phyloP scores from a whole-genome alignment of 2,888 invertebrate species.

The Chloromyia formosa region DNA sequence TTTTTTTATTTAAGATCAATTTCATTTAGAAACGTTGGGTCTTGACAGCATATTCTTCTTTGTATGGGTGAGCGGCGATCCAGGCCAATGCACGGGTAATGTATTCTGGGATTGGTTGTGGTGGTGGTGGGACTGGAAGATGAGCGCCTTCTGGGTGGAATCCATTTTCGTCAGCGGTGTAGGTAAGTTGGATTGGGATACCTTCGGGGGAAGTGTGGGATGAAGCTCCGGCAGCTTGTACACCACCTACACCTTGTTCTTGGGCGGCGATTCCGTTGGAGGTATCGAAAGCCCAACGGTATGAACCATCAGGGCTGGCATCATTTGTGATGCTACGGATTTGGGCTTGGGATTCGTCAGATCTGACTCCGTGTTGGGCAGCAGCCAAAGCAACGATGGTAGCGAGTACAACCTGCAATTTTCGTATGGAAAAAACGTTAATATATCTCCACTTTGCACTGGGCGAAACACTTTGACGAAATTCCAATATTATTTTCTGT shows the following conservation, averaged over 20 bases:
- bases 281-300: constrained; percentile 66
- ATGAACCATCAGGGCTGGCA: constrained; percentile 61
- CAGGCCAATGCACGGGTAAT: constrained; percentile 42
- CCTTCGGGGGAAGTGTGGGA: constrained; percentile 69
- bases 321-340: constrained; percentile 17
- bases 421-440: background rate
- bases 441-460: too few species aligned
- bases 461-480: too few species aligned
- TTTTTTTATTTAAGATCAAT: background rate
- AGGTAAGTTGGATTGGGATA: constrained; percentile 60
- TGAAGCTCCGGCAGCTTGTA: constrained; percentile 67
- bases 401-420: constrained; percentile 25
- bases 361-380: background rate
- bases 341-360: constrained; percentile 3
- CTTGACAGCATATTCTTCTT: constrained; percentile 16
- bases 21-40: constrained; percentile 25
- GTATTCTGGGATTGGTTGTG: constrained; percentile 51
- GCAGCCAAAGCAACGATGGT: constrained; percentile 18
- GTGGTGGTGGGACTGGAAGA: constrained; percentile 61
- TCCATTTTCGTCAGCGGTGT: constrained; percentile 70
- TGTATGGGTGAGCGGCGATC: constrained; percentile 30
- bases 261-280: constrained; percentile 70
- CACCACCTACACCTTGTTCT: constrained; percentile 68
- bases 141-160: constrained; percentile 65
- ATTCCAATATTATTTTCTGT: too few species aligned